These are phyloP conservation scores for Monodelphis domestica DNA, from an alignment of 2,797 vertebrate species.

Conservation along the genomic window DNA sequence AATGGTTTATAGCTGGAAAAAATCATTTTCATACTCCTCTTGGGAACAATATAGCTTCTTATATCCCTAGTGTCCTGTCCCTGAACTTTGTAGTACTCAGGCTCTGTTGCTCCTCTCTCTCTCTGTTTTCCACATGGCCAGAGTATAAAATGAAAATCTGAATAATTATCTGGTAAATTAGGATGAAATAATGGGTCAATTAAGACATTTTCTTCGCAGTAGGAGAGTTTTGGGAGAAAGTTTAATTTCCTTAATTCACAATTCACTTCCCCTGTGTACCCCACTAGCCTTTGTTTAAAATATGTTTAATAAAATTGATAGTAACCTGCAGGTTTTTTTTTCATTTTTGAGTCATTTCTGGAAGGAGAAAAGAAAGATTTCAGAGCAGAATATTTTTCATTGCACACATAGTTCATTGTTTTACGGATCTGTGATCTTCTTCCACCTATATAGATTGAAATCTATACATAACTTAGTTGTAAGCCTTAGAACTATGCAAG, in stretches of 20 bases:
- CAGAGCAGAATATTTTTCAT: neutral
- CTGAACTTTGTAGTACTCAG: neutral
- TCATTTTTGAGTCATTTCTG: constrained; percentile 13
- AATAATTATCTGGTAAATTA: neutral
- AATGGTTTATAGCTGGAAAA: neutral
- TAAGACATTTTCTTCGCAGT: neutral
- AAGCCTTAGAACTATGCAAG: neutral
- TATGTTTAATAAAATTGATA: neutral
- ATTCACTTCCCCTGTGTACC: neutral
- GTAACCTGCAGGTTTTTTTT: neutral
- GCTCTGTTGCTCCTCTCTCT: neutral
- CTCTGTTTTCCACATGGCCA: neutral
- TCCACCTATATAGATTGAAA: neutral
- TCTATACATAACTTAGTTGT: neutral
- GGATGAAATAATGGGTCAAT: neutral
- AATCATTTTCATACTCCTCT: neutral
- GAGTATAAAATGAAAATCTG: neutral
- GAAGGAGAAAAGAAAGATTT: neutral
- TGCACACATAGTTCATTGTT: neutral
- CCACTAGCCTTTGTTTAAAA: neutral
- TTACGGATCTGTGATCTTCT: neutral
- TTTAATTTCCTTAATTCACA: constrained; percentile 16
- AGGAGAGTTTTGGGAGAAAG: neutral
- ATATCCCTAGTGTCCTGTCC: neutral
- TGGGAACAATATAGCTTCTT: neutral